Base-by-base conservation (phyloP, 2,888 invertebrate species). In the Subacronicta megacephala region DNA sequence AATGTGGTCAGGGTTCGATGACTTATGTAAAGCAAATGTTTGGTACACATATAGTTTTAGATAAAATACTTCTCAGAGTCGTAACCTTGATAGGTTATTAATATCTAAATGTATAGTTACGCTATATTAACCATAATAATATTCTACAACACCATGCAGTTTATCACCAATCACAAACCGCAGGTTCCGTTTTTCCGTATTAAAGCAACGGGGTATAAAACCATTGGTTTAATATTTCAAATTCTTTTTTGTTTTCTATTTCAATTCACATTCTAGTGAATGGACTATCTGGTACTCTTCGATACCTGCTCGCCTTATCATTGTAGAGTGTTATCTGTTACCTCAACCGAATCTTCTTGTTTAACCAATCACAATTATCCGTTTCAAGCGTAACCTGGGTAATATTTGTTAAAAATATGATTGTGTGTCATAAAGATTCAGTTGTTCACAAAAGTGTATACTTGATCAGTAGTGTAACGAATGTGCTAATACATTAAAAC, bases 401-500 rank as follows among this genome's bases (percentile, higher is more conserved):
- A 49, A 66, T 68, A 50, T 63, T 70, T 69, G 55, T 61, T 54
- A 60, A 77, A 75, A 62, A 59, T 44, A 31, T 38, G 57, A 47
- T 46, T 40, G 15, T 53, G 40, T 53, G 51, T 37, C 51, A 52
- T 17, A 43, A 13, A 29, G 35, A 53, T 33, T 53, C 38, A 58
- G 50, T 57, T 52, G 64, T 56, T 60, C 45, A 51, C 13, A 53
- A 40, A 45, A 45, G 60, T 58, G 62, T 63, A 58, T 43, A 51
- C 20, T 42, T 3, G 18, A 36, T 62, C 51, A 45, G 13, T 42
- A 61, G 62, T 60, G 59, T 61, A 44, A 68, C 61, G 74, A 76
- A 79, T 79, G 69, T 72, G 72, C 71, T 77, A 82, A 75, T 81
- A 77, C 82, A 83, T 83, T 68, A 81, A 72, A 82, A 89, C 86